A percentile compares a stretch with the other conserved stretches of the same genome.
Conservation (phyloP, 2,113 vertebrate genomes). For the Pithys albifrons region DNA sequence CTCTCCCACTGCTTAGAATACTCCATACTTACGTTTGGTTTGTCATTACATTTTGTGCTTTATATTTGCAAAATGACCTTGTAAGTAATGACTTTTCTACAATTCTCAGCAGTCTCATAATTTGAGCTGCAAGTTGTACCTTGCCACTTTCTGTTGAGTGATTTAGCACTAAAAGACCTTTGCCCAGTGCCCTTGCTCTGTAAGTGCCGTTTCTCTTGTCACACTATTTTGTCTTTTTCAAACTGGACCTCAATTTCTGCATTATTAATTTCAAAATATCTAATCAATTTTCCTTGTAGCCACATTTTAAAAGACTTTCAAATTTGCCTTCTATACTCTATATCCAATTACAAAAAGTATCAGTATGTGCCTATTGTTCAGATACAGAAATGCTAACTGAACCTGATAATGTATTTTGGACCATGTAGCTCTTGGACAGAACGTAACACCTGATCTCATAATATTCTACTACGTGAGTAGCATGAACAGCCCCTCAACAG, state of each 20-base stretch:
- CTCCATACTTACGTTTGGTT: not conserved
- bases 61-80: not conserved
- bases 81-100: not conserved
- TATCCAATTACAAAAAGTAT: not conserved
- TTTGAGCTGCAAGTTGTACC: conserved; percentile 1
- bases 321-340: not conserved
- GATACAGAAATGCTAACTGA: not conserved
- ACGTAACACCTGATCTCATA: not conserved
- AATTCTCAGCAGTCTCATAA: not conserved
- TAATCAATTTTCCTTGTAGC: not conserved
- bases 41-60: not conserved
- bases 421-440: not conserved
- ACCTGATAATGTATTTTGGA: not conserved
- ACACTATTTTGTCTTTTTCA: not conserved
- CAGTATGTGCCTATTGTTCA: not conserved
- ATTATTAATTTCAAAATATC: conserved; percentile 2
- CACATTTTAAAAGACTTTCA: not conserved
- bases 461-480: not conserved
- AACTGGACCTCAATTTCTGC: not conserved
- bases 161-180: not conserved
- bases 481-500: not conserved
- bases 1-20: not conserved
- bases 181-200: not conserved
- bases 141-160: not conserved
- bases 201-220: not conserved